Evolutionary conservation across 2,113 vertebrate species (phyloP), one percentile per base, ranked within the genome.

Genomic region (Thryonomys swinderianus): DNA sequence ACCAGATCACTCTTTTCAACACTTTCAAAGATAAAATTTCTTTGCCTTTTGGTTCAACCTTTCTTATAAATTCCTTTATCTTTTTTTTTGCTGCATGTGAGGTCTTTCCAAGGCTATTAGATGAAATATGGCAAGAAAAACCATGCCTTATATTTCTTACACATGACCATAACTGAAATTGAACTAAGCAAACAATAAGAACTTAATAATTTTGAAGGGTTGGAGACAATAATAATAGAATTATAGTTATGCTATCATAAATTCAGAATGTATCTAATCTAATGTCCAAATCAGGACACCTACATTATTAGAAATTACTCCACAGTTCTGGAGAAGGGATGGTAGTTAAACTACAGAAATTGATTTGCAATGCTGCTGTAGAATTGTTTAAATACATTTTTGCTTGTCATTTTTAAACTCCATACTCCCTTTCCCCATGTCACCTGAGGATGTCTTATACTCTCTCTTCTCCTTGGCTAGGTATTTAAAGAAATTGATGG

Each of bases 91-190:
- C n/a, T 69, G 2, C 6, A 40, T 61, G 34, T 12, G 45, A 81
- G 67, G 55, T 55, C 11, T 84, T 81, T 78, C 48, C 62, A 86
- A 37, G 55, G 53, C 6, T 71, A n/a, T 23, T 40, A n/a, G 18
- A 89, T 94, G 40, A 96, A 93, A 87, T 85, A 91, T 12, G 7
- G 14, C 16, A 94, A 27, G 71, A 95, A 95, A 89, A 90, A 30
- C 0, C 61, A 78, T 14, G 48, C 45, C 18, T 79, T 88, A 11
- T 64, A 76, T 86, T 94, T 83, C 91, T 94, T 83, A 83, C 67
- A 34, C 8, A 79, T 73, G 30, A 81, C 23, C 45, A 34, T 48
- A 85, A 11, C 62, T 93, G 53, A 96, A 91, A 71, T 32, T 80
- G 42, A 94, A 86, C 90, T 64, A 94, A 82, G 40, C 59, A 91